Percentiles rank a stretch among this genome's conserved stretches.
Conservation (phyloP, 2,888 invertebrate genomes). For the Drosophila paucipuncta region DNA sequence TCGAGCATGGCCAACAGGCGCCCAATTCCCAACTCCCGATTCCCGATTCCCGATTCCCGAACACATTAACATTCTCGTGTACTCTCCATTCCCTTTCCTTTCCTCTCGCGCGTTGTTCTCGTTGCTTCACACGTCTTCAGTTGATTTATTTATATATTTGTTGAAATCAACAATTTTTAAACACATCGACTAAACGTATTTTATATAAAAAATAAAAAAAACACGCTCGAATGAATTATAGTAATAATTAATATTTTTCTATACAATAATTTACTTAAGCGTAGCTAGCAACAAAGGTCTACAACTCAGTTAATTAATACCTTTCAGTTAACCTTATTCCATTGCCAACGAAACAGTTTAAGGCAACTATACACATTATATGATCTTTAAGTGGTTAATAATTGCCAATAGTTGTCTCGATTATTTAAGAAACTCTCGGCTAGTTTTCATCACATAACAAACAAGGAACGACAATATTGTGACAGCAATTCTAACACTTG, state of each 20-base stretch:
- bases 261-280: background rate
- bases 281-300: background rate
- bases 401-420: background rate
- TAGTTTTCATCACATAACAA: background rate
- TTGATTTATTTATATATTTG: slow-evolving; percentile 83
- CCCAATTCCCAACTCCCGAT: slow-evolving; percentile 18
- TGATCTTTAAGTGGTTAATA: background rate
- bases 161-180: slow-evolving; percentile 32
- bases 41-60: background rate
- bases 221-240: background rate
- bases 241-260: background rate
- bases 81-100: background rate
- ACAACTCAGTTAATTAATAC: background rate
- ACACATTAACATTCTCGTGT: slow-evolving; percentile 16
- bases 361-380: background rate
- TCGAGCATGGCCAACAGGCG: slow-evolving; percentile 76
- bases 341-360: background rate
- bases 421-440: background rate
- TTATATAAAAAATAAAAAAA: background rate
- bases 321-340: background rate
- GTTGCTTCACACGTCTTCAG: slow-evolving; percentile 34
- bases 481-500: slow-evolving; percentile 42
- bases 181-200: background rate
- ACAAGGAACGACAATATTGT: slow-evolving; percentile 1
- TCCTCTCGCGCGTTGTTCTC: background rate